These are phyloP conservation scores for Pterostichus niger DNA, from an alignment of 2,888 invertebrate species.

Conservation along the genomic window DNA sequence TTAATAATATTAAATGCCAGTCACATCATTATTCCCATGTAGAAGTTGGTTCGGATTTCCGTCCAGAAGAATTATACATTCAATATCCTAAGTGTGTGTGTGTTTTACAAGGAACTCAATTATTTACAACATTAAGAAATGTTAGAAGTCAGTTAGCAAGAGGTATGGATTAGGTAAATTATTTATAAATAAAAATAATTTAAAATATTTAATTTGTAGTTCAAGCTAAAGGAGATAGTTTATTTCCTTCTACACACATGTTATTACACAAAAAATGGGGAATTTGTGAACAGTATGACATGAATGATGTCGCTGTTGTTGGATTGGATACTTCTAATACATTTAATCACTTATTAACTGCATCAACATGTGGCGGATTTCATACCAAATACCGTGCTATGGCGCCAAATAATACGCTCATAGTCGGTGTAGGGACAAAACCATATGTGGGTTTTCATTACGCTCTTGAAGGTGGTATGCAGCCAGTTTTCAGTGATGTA, in stretches of 20 bases:
- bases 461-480: conserved; percentile 91
- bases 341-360: conserved; percentile 92
- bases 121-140: conserved; percentile 89
- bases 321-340: conserved; percentile 86
- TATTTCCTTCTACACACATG: conserved; percentile 80
- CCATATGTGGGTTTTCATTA: conserved; percentile 95
- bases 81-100: conserved; percentile 86
- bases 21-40: conserved; percentile 80
- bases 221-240: conserved; percentile 84
- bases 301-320: conserved; percentile 88
- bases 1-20: conserved; percentile 89
- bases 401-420: conserved; percentile 87
- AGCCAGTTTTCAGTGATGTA: conserved; percentile 92
- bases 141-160: conserved; percentile 89
- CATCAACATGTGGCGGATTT: conserved; percentile 88
- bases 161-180: conserved; percentile 78
- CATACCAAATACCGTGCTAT: conserved; percentile 85
- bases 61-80: conserved; percentile 86
- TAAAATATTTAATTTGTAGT: conserved; percentile 77
- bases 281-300: conserved; percentile 86
- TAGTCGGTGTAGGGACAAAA: conserved; percentile 88
- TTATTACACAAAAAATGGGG: conserved; percentile 92
- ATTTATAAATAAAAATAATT: conserved; percentile 52
- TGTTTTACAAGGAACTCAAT: conserved; percentile 86
- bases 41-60: conserved; percentile 74